phyloP scores from a whole-genome alignment of 2,797 vertebrate species.

The Salmo trutta region DNA sequence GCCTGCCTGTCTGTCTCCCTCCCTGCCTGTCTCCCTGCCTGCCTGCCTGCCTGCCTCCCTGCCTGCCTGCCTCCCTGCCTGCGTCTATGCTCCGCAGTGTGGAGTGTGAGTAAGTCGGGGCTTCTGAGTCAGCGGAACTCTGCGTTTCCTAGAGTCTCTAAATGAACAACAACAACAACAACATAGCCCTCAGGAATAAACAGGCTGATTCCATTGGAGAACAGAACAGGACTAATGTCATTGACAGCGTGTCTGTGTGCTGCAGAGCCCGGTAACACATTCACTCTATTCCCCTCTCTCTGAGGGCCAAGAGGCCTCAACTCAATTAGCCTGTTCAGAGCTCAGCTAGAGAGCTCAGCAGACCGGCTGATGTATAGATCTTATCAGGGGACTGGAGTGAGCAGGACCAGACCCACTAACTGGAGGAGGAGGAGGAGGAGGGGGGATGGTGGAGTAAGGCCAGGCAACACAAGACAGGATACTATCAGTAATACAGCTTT shows the following conservation, averaged over 20 bases:
- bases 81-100: neutral
- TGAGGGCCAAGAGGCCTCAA: neutral
- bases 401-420: neutral
- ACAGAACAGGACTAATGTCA: neutral
- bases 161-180: neutral
- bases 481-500: neutral
- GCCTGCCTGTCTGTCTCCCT: no score
- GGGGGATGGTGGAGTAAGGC: neutral
- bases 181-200: no score
- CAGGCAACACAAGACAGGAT: neutral
- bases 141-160: neutral
- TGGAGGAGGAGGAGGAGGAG: neutral
- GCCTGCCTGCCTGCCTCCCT: no score
- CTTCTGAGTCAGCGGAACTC: neutral
- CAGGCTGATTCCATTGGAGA: neutral
- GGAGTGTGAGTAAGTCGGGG: neutral
- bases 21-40: no score
- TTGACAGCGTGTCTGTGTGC: neutral
- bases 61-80: rapidly evolving
- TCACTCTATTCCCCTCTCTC: neutral
- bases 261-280: neutral
- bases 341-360: neutral
- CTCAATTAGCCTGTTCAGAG: neutral
- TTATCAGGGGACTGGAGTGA: neutral
- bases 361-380: neutral